Conservation (phyloP, 1,140 invertebrate species). For the Littorina saxatilis region DNA sequence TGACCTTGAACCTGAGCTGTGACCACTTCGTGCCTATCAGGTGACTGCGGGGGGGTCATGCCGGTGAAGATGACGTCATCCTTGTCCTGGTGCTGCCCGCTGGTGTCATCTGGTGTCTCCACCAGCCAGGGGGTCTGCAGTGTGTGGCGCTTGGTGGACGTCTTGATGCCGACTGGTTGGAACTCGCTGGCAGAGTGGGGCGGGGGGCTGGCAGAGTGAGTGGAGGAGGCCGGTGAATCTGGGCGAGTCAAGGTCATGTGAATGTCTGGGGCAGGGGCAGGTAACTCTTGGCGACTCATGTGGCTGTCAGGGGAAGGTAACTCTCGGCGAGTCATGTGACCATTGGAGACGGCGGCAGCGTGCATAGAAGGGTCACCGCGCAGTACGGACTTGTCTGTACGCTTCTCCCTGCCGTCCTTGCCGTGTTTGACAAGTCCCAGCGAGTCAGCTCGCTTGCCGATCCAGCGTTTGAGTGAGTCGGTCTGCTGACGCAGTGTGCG, state of each 20-base stretch:
- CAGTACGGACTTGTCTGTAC: neutral
- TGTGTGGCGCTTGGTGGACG: neutral
- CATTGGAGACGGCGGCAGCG: neutral
- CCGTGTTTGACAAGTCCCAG: constrained; percentile 20
- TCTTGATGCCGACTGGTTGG: neutral
- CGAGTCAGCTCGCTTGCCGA: neutral
- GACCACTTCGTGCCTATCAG: too few relatives aligned
- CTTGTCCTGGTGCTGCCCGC: too few relatives aligned
- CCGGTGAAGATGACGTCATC: neutral
- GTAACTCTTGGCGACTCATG: neutral
- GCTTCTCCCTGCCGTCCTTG: neutral
- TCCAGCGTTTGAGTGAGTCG: constrained; percentile 27
- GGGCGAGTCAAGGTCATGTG: too few relatives aligned
- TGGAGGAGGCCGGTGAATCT: too few relatives aligned
- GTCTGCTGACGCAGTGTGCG: neutral
- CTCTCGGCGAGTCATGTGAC: neutral
- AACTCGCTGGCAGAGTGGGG: neutral
- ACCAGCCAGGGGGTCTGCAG: constrained; percentile 16
- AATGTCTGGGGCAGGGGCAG: too few relatives aligned
- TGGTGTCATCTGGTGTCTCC: neutral
- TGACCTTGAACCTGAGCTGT: too few relatives aligned
- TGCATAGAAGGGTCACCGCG: constrained; percentile 20
- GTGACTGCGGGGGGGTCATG: neutral
- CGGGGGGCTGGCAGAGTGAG: neutral
- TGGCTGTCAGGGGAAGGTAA: neutral